Conservation (phyloP, 2,113 vertebrate genomes). For the Malurus alboscapulatus region DNA sequence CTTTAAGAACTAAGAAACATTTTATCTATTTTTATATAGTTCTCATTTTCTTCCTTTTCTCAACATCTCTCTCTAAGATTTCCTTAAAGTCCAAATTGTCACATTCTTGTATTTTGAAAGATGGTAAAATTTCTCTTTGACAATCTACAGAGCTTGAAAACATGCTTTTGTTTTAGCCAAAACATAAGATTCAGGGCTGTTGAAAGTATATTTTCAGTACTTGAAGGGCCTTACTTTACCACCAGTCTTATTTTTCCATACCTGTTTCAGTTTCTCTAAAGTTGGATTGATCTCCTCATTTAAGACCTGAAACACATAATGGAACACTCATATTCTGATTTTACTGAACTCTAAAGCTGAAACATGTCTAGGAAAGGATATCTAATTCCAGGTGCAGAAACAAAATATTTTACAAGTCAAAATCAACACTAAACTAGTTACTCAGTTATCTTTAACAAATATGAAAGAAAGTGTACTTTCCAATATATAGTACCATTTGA, state of each 20-base stretch:
- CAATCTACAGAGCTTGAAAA: background rate
- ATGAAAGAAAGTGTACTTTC: background rate
- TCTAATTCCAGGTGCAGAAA: background rate
- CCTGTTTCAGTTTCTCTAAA: constrained; percentile 91
- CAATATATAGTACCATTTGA: constrained; percentile 75
- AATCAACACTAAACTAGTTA: background rate
- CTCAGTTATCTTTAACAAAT: background rate
- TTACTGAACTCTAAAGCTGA: background rate
- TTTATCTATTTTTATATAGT: background rate
- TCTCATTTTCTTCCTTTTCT: background rate
- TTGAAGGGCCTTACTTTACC: background rate
- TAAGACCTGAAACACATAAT: constrained; percentile 80
- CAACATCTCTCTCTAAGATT: background rate
- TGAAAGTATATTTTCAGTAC: background rate
- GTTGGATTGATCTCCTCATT: constrained; percentile 92
- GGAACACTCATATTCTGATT: background rate
- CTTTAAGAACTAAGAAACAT: background rate
- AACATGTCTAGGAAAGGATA: background rate
- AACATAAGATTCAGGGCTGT: background rate
- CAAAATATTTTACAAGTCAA: background rate
- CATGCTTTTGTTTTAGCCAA: background rate
- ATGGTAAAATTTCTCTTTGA: background rate
- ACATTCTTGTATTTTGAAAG: background rate
- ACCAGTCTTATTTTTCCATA: constrained; percentile 35
- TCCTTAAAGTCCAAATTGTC: background rate